phyloP scores from a whole-genome alignment of 2,113 vertebrate genomes.

The Seriola rivoliana region DNA sequence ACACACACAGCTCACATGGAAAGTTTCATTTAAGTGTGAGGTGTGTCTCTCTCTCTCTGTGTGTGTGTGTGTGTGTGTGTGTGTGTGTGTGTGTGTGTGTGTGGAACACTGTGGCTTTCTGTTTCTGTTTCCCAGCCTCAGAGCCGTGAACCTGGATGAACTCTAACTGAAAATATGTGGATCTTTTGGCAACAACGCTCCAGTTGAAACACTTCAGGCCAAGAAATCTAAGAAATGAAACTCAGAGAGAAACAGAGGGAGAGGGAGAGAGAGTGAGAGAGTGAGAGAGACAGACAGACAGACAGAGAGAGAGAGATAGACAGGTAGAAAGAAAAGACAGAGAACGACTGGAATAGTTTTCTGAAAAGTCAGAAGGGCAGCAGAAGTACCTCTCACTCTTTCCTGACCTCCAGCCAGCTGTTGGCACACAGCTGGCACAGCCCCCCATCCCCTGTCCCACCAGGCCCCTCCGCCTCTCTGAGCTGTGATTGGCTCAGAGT shows the following conservation, averaged over 20 bases:
- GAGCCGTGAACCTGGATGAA: constrained; percentile 40
- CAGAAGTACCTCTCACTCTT: constrained; percentile 22
- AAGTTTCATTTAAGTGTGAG: constrained; percentile 23
- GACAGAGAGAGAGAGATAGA: neutral
- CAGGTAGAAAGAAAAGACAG: neutral
- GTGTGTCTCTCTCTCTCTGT: neutral
- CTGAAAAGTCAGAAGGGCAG: neutral
- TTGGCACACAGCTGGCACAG: constrained; percentile 34
- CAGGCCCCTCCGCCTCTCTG: neutral
- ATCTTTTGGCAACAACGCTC: neutral
- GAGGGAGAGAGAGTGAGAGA: neutral
- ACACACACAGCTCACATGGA: constrained; percentile 6
- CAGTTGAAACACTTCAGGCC: too few relatives aligned
- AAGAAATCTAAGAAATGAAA: constrained; percentile 41
- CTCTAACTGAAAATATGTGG: constrained; percentile 4
- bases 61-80: constrained; percentile 35
- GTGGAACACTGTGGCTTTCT: constrained; percentile 42
- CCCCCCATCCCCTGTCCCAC: neutral
- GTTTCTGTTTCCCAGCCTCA: constrained; percentile 48
- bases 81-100: constrained; percentile 28
- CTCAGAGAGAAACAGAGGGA: neutral
- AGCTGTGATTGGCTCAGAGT: constrained; percentile 36
- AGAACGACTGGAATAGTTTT: neutral
- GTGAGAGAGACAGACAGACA: neutral
- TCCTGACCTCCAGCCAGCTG: constrained; percentile 45